phyloP scores from a whole-genome alignment of 2,797 vertebrate genomes.

The Syngnathus rostellatus region DNA sequence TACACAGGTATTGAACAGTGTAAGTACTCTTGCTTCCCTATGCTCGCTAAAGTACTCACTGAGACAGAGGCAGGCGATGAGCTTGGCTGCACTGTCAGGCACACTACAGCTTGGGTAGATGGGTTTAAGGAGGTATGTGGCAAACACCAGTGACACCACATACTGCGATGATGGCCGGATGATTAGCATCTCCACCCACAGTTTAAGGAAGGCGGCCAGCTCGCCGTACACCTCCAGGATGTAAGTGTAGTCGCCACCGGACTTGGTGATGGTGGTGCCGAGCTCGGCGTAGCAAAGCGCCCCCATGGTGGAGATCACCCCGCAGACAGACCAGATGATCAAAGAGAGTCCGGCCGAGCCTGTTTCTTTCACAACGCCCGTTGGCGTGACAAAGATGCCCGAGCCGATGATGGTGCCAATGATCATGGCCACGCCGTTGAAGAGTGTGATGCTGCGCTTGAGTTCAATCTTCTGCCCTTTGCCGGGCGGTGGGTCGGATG shows the following conservation, averaged over 20 bases:
- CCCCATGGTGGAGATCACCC: constrained; percentile 90
- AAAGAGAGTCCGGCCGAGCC: constrained; percentile 90
- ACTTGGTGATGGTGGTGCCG: constrained; percentile 92
- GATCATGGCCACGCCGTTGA: constrained; percentile 94
- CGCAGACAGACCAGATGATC: constrained; percentile 85
- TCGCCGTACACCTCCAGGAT: constrained; percentile 95
- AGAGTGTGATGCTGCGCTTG: constrained; percentile 80
- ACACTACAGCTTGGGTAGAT: constrained; percentile 84
- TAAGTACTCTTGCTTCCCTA: neutral
- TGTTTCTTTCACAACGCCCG: constrained; percentile 86
- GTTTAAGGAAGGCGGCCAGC: constrained; percentile 91
- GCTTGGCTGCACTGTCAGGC: constrained; percentile 81
- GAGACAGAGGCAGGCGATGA: constrained; percentile 89
- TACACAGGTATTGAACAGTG: neutral
- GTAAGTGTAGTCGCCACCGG: constrained; percentile 95
- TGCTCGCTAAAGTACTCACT: constrained; percentile 70
- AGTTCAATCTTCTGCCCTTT: constrained; percentile 58
- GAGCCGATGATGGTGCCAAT: constrained; percentile 98
- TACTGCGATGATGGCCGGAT: constrained; percentile 97
- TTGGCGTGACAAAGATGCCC: constrained; percentile 92
- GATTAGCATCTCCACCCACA: constrained; percentile 98
- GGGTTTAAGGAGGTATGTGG: constrained; percentile 95
- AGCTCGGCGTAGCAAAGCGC: constrained; percentile 95
- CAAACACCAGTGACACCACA: constrained; percentile 94
- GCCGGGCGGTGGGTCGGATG: neutral